Base-by-base conservation (phyloP, 1,140 invertebrate species). In the Microplitis demolitor region DNA sequence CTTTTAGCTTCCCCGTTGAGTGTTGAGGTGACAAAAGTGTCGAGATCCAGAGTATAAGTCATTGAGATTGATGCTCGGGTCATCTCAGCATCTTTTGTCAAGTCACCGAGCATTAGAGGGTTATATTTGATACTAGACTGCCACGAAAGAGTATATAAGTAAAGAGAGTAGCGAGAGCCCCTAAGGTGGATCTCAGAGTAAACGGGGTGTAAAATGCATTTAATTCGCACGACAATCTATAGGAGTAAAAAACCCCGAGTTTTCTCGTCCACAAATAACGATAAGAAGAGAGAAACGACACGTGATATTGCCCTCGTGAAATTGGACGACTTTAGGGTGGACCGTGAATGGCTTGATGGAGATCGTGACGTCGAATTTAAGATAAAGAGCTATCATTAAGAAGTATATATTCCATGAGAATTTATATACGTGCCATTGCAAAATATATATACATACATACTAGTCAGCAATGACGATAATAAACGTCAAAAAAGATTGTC, bases 121-220 rank as follows among this genome's bases (percentile, higher is more conserved):
- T 24, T 24, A 24, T 24, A 24, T 24, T 24, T 24, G 24, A 24
- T 24, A 24, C 24, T 24, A 24, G 24, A 24, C 24, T 24, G 24
- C 24, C 24, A 24, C 24, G 24, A 2, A 24, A 24, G 24, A 24
- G 24, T 24, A 24, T 24, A 24, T 24, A 24, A 24, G 24, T 24
- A 24, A 24, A 67, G 78, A 78, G 77, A 80, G 78, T 70, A 5
- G 39, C 39, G 6, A 45, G 11, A 3, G 11, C 24, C 24, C 24
- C 24, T 34, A 51, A 16, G 53, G 51, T 62, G 69, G 24, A 34
- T 50, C 35, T 50, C 56, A 33, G 71, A 60, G 66, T 73, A 80
- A 82, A 77, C 78, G 77, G 79, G 79, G 80, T 81, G 79, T 81
- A 81, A 81, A 81, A 81, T 79, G 79, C 76, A 81, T 79, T 81